Evolutionary conservation across 2,888 invertebrate species (phyloP).

Genomic region (Standfussiana lucernea): DNA sequence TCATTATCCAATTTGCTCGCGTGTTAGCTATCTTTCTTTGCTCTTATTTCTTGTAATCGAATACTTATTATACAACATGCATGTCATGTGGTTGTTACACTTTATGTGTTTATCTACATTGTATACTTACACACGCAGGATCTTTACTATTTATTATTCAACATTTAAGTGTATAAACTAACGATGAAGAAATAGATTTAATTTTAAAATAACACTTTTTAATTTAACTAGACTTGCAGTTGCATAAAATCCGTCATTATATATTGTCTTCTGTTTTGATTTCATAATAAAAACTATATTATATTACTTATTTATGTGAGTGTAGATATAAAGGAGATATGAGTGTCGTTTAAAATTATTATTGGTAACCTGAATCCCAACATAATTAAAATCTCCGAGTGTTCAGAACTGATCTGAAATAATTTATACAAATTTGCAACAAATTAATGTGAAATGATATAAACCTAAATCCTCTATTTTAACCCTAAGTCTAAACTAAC

Average conservation of each 20-base stretch:
- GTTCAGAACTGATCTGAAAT: background rate
- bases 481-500: background rate
- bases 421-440: background rate
- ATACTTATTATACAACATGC: background rate
- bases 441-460: background rate
- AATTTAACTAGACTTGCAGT: background rate
- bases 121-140: background rate
- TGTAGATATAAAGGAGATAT: too few relatives aligned
- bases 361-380: background rate
- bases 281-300: background rate
- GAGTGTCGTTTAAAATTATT: background rate
- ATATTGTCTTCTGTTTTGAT: background rate
- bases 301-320: too few relatives aligned
- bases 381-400: background rate
- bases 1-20: constrained; percentile 13
- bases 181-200: background rate
- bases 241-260: background rate
- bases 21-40: background rate
- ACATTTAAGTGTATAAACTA: background rate
- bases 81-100: background rate
- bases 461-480: background rate
- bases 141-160: background rate
- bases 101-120: background rate
- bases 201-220: background rate
- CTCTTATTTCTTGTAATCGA: constrained; percentile 16